Evolutionary conservation across 2,888 invertebrate species (phyloP), one percentile per base, ranked within the genome.

Genomic region (Alitta virens): DNA sequence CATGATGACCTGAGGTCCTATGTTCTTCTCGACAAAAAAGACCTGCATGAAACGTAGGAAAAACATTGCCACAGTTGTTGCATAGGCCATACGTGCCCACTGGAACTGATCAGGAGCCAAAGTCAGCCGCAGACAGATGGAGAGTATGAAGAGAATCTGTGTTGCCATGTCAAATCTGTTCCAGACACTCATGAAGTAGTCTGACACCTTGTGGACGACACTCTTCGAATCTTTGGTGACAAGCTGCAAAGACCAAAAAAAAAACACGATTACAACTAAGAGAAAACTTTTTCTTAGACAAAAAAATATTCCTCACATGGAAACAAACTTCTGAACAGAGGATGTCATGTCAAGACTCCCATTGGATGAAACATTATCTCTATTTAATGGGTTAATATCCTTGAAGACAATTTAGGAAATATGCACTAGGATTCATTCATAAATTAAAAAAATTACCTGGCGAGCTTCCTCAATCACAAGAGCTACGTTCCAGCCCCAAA

Each of bases 1-100:
- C 81, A 82, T 82, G 69, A 82, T 78, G 61, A 82, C 80, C 68
- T 82, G 82, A 1, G 82, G 82, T 55, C 82, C 82, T 52, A 82
- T 75, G 56, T 78, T 75, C 64, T 76, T 76, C 61, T 73, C 71
- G 3, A 76, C 77, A 65, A 75, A 80, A 71, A 80, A 81, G 46
- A 68, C 67, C 68, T 80, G 78, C 75, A 81, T 76, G 60, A 78
- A 75, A 16, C 81, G 67, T 55, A 82, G 67, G 68, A 73, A 80
- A 71, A 72, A 77, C 72, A 81, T 71, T 54, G 73, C 67, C 26
- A 82, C 67, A 0, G 78, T 75, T 26, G 79, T 60, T 52, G 75
- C 74, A 72, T 81, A 81, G 51, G 70, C 60, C 53, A 75, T 71
- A n/a, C 79, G 69, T 0, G 76, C 76, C 71, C 74, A 76, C 2